A percentile compares a stretch with the other conserved stretches of the same genome.
Evolutionary conservation across 2,113 vertebrate genomes (phyloP).

Genomic region (Crocuta crocuta): DNA sequence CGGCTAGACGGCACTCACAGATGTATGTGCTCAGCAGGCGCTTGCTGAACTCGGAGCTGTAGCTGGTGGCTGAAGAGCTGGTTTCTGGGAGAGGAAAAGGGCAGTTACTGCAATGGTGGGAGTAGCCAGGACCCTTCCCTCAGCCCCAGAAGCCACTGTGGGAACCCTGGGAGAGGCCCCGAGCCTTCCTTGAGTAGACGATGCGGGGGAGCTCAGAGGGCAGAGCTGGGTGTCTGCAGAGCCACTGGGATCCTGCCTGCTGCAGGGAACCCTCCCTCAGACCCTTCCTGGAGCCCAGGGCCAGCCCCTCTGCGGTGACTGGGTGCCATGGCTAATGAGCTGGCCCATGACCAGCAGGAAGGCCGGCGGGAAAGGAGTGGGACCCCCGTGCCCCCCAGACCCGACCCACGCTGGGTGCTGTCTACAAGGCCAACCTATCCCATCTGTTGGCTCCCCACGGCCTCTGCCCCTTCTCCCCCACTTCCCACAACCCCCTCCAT

Average conservation of each 20-base stretch:
- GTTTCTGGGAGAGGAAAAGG: conserved; percentile 89
- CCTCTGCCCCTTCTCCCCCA: background rate
- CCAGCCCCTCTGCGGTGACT: no score
- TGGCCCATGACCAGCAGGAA: background rate
- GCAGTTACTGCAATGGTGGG: background rate
- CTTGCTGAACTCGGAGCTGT: conserved; percentile 96
- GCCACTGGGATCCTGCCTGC: background rate
- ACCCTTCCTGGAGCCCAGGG: background rate
- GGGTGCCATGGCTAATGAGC: background rate
- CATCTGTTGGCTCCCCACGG: background rate
- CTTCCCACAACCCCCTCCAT: background rate
- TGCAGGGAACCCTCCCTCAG: background rate
- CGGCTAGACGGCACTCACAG: conserved; percentile 88
- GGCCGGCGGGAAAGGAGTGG: background rate
- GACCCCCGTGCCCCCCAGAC: no score
- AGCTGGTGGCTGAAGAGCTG: conserved; percentile 94
- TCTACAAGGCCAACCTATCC: background rate
- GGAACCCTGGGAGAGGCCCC: background rate
- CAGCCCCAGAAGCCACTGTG: background rate
- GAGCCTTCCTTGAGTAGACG: background rate
- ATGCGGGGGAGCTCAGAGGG: background rate
- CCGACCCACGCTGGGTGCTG: accelerated
- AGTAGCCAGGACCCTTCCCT: background rate
- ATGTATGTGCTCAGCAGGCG: conserved; percentile 96
- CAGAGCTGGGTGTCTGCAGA: background rate